phyloP scores from a whole-genome alignment of 1,140 invertebrate genomes.

The Drosophila chauvacae region DNA sequence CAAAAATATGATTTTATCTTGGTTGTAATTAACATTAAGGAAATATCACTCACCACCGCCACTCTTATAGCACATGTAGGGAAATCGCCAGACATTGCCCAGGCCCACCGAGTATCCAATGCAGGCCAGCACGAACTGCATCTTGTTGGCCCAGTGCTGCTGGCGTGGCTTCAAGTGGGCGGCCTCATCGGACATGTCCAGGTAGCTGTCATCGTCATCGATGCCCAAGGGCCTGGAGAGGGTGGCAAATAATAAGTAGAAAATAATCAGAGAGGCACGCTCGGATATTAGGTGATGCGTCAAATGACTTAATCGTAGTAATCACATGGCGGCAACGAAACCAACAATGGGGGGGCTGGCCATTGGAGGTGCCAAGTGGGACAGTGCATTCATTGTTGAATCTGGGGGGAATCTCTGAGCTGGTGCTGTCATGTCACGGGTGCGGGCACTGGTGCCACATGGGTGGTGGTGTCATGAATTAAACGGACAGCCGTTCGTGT shows the following conservation, averaged over 20 bases:
- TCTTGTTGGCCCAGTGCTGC: slow-evolving; percentile 94
- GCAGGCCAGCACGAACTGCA: slow-evolving; percentile 95
- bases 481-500: slow-evolving; percentile 29
- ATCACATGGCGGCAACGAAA: slow-evolving; percentile 55
- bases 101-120: slow-evolving; percentile 96
- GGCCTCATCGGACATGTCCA: slow-evolving; percentile 87
- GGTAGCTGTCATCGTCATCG: slow-evolving; percentile 88
- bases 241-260: slow-evolving; percentile 20
- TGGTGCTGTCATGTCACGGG: slow-evolving; percentile 37
- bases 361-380: slow-evolving; percentile 58
- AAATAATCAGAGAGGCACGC: slow-evolving; percentile 1
- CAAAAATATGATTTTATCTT: neutral
- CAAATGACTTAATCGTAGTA: slow-evolving; percentile 75
- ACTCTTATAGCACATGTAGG: slow-evolving; percentile 93
- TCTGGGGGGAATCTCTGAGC: slow-evolving; percentile 29
- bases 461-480: slow-evolving; percentile 42
- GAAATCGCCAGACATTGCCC: slow-evolving; percentile 96
- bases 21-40: neutral
- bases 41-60: slow-evolving; percentile 89
- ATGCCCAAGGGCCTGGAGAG: slow-evolving; percentile 87
- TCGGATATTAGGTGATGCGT: slow-evolving; percentile 53
- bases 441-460: slow-evolving; percentile 22
- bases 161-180: slow-evolving; percentile 89
- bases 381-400: slow-evolving; percentile 50
- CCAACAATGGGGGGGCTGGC: slow-evolving; percentile 58